Evolutionary conservation across 2,888 invertebrate genomes (phyloP), one percentile per base, ranked within the genome.

Genomic region (Volucella bombylans): DNA sequence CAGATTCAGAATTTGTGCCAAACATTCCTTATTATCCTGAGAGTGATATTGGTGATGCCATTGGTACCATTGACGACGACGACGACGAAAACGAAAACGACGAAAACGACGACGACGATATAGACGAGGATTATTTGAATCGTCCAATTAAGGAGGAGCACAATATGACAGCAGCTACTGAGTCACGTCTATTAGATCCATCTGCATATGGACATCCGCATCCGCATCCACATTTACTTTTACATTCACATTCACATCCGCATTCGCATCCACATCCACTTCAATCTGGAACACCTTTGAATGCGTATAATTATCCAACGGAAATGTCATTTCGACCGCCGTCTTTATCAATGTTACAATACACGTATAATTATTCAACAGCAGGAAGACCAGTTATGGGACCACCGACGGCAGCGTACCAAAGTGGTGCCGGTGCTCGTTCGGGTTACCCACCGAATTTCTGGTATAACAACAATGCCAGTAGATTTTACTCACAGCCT

Each of bases 401-500:
- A 67, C 81, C 85, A 68, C 74, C 85, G n/a, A 38, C 72, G 9
- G 76, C 31, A 31, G 31, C 57, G 3, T 85, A 74, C 65, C 68
- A 80, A 12, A 49, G 61, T 67, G 50, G 49, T 23, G 55, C 65
- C 12, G 71, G 61, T 8, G 61, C 65, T 14, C 67, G 69, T 8
- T 47, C 86, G 11, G 76, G 81, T 15, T 88, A 87, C 79, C 89
- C 89, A 83, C 88, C 89, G 12, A 90, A 90, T 78, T 89, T 89
- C 88, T 91, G 90, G 90, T 89, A 90, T 87, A 90, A 90, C 1
- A 90, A 90, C 87, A 59, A 12, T 45, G 38, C 69, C 0, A 55
- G 69, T 52, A 80, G 74, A 57, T 80, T 14, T 49, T 80, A 74
- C 45, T 11, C 83, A 15, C 54, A 52, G 4, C 47, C 69, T 3